phyloP scores from a whole-genome alignment of 1,140 invertebrate species.

The Campoletis sonorensis region DNA sequence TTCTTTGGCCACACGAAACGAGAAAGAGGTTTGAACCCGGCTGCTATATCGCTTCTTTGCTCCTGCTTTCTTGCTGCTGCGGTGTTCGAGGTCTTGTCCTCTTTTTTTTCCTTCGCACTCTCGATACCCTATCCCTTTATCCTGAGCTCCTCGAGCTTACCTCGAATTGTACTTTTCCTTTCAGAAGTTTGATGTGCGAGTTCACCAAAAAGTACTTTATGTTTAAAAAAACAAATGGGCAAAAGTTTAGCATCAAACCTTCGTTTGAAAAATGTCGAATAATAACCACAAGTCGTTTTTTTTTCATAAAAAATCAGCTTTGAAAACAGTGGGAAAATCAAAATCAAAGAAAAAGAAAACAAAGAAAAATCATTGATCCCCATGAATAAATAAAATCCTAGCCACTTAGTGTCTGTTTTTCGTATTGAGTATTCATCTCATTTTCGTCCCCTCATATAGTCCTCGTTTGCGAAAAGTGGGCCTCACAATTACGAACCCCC shows the following conservation, averaged over 20 bases:
- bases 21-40: slow-evolving; percentile 41
- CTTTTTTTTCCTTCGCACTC: background rate
- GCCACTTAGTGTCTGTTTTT: background rate
- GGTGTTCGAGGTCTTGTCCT: slow-evolving; percentile 19
- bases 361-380: background rate
- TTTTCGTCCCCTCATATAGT: background rate
- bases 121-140: background rate
- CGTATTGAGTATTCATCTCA: slow-evolving; percentile 3
- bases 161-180: background rate
- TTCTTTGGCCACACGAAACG: slow-evolving; percentile 29
- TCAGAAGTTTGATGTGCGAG: background rate
- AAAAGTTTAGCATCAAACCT: too few species aligned
- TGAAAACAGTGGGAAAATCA: background rate
- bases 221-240: background rate
- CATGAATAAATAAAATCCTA: background rate
- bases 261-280: background rate
- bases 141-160: background rate
- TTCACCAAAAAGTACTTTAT: background rate
- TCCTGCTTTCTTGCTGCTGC: slow-evolving; percentile 27
- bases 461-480: slow-evolving; percentile 34
- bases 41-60: background rate
- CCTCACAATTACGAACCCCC: background rate
- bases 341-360: background rate
- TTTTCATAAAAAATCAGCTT: background rate
- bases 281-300: background rate